Conservation (phyloP, 2,113 vertebrate species). For the Rallus limicola region DNA sequence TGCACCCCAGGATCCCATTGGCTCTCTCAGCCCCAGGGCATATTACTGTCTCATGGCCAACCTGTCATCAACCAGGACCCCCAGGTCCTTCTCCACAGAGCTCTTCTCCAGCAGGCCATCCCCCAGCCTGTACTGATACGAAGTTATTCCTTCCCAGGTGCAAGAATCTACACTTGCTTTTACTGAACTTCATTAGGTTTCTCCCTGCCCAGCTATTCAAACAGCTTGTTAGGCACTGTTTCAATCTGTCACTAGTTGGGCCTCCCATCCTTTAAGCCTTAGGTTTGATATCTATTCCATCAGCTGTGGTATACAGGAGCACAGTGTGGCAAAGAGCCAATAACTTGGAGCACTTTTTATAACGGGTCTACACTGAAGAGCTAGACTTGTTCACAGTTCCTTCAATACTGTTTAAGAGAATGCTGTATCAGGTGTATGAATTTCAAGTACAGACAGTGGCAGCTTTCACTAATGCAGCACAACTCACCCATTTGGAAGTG, state of each 20-base stretch:
- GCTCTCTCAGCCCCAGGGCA: no score
- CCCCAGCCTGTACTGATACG: no score
- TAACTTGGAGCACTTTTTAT: neutral
- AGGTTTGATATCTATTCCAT: neutral
- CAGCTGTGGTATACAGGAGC: neutral
- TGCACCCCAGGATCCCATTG: no score
- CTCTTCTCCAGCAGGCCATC: no score
- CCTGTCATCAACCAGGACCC: no score
- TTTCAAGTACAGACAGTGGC: neutral
- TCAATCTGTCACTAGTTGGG: neutral
- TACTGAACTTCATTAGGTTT: no score
- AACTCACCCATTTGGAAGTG: neutral
- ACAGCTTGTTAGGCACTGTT: neutral
- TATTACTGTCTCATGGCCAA: no score
- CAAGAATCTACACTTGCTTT: no score
- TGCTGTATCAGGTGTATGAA: neutral
- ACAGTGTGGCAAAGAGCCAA: neutral
- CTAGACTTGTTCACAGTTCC: neutral
- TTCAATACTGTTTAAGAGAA: neutral
- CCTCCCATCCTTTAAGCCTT: accelerated
- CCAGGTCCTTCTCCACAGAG: no score
- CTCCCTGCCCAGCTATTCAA: neutral
- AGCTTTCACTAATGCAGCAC: neutral
- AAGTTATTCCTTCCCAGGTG: no score
- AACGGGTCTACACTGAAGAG: neutral